Percentiles rank a stretch among this genome's conserved stretches.
Evolutionary conservation across 2,888 invertebrate species (phyloP).

Genomic region (Philereme transversata): DNA sequence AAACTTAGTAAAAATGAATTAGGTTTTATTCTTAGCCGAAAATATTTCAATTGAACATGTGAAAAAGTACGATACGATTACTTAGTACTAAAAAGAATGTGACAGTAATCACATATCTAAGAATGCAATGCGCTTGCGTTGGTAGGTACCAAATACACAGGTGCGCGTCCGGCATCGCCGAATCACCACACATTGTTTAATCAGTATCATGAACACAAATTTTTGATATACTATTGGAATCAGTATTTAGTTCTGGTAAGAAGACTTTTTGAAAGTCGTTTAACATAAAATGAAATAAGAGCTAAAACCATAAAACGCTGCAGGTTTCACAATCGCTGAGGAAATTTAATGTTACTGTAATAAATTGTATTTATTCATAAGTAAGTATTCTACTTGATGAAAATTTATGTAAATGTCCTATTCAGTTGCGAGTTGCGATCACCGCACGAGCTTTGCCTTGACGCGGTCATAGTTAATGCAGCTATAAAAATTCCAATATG

Average conservation of each 20-base stretch:
- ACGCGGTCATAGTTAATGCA: constrained; percentile 28
- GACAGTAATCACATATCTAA: constrained; percentile 47
- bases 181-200: constrained; percentile 40
- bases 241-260: no score
- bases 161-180: constrained; percentile 79
- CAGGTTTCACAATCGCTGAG: background rate
- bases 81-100: constrained; percentile 24
- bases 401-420: constrained; percentile 19
- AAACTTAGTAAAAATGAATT: background rate
- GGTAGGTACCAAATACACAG: constrained; percentile 60
- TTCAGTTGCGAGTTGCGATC: constrained; percentile 7
- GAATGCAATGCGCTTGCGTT: constrained; percentile 59
- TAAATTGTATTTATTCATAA: constrained; percentile 13
- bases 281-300: background rate
- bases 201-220: constrained; percentile 1
- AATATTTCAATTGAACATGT: background rate
- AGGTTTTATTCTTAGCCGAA: no score
- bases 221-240: background rate
- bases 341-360: background rate
- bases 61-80: constrained; percentile 4
- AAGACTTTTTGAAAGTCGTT: no score
- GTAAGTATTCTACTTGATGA: constrained; percentile 10
- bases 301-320: background rate
- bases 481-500: constrained; percentile 39
- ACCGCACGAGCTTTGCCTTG: constrained; percentile 17